Percentiles rank a stretch among this genome's conserved stretches.
phyloP scores from a whole-genome alignment of 2,797 vertebrate genomes.

The Pangasius djambal region DNA sequence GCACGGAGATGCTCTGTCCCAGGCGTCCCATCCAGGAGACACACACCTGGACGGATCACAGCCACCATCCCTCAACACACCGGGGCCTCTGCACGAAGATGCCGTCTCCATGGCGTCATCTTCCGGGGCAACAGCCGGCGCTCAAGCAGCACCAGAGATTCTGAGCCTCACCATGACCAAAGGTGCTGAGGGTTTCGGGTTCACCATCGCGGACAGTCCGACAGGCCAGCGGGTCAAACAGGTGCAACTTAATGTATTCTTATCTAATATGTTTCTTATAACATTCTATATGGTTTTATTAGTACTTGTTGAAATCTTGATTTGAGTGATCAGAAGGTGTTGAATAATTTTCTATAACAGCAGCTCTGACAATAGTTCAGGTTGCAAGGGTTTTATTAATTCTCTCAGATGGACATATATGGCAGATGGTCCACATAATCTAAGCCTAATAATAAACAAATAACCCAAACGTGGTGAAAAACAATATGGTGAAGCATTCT shows the following conservation, averaged over 20 bases:
- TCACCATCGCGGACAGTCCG: slow-evolving; percentile 98
- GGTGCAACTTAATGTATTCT: slow-evolving; percentile 59
- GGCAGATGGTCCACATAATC: not conserved
- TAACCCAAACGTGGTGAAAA: not conserved
- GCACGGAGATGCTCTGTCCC: slow-evolving; percentile 84
- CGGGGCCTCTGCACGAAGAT: slow-evolving; percentile 85
- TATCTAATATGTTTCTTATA: not conserved
- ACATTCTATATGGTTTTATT: not conserved
- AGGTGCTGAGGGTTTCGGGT: slow-evolving; percentile 96
- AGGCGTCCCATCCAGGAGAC: slow-evolving; percentile 87
- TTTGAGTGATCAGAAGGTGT: not conserved
- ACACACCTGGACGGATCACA: slow-evolving; percentile 93
- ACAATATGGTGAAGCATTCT: not conserved
- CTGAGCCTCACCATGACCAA: slow-evolving; percentile 98
- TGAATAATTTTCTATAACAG: not conserved
- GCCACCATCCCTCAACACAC: slow-evolving; percentile 80
- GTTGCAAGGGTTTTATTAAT: not conserved
- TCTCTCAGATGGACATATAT: not conserved
- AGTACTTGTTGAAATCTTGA: not conserved
- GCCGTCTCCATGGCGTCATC: slow-evolving; percentile 96
- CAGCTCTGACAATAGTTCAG: not conserved
- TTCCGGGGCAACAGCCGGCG: slow-evolving; percentile 84
- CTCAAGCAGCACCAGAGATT: slow-evolving; percentile 86
- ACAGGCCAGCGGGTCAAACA: slow-evolving; percentile 98
- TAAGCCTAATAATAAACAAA: not conserved